These are phyloP conservation scores for Galagoides demidoff DNA, from an alignment of 2,797 vertebrate genomes.

Conservation along the genomic window DNA sequence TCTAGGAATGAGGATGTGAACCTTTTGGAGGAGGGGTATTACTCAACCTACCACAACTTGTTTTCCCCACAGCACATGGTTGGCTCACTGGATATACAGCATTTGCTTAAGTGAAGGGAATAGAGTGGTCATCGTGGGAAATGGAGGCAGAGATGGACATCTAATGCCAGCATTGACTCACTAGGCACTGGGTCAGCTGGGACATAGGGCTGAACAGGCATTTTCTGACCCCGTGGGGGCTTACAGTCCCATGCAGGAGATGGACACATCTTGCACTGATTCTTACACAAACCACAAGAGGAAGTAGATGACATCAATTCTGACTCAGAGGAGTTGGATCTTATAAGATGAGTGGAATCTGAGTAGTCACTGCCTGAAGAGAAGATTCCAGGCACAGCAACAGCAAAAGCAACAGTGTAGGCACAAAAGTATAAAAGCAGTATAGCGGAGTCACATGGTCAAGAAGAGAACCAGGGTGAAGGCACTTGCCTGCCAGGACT, in stretches of 20 bases:
- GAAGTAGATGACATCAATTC: conserved; percentile 39
- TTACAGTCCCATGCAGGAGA: neutral
- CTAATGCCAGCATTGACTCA: neutral
- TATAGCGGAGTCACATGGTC: neutral
- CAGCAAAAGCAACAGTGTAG: neutral
- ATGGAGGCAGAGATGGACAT: neutral
- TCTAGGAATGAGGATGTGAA: conserved; percentile 44
- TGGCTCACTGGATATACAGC: neutral
- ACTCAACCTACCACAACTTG: conserved; percentile 29
- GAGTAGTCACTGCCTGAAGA: neutral
- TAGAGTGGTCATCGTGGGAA: neutral
- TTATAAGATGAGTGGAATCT: conserved; percentile 42
- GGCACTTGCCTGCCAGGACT: neutral
- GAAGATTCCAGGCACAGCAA: conserved; percentile 32
- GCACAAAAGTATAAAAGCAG: neutral
- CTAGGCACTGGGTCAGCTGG: neutral
- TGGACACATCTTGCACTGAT: neutral
- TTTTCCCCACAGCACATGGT: neutral
- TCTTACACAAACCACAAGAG: conserved; percentile 13
- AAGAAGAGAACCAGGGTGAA: neutral
- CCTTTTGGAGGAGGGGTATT: neutral
- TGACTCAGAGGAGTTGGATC: conserved; percentile 61
- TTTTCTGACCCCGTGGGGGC: neutral
- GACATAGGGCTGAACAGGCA: neutral
- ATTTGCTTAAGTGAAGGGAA: neutral